phyloP scores from a whole-genome alignment of 2,113 vertebrate genomes.

The Dendropsophus ebraccatus region DNA sequence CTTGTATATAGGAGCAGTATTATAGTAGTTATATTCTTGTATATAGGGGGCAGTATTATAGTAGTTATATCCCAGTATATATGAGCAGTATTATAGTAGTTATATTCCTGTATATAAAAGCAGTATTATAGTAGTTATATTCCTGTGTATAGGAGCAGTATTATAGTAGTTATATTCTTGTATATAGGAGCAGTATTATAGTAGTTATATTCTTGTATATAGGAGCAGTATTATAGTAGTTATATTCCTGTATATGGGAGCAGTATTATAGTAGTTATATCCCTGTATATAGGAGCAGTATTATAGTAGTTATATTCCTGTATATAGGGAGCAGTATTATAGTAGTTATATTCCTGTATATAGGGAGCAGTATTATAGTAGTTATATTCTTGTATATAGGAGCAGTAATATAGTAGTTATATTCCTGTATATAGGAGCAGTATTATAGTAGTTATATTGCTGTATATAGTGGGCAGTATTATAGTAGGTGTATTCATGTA shows the following conservation, averaged over 20 bases:
- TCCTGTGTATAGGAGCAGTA: not conserved
- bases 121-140: too few species aligned
- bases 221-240: not conserved
- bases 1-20: too few species aligned
- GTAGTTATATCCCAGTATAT: not conserved
- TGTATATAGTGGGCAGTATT: too few species aligned
- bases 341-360: constrained; percentile 9
- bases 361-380: not conserved
- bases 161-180: constrained; percentile 6
- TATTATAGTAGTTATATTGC: not conserved
- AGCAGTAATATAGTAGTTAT: not conserved
- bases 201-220: constrained; percentile 2
- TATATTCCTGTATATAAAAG: not conserved
- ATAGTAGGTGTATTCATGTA: not conserved
- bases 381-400: constrained; percentile 10
- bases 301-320: not conserved
- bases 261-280: not conserved
- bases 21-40: too few species aligned
- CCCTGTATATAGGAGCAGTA: not conserved
- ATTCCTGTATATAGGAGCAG: not conserved
- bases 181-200: not conserved
- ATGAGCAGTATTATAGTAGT: not conserved
- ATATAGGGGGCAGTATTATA: not conserved
- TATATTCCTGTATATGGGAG: not conserved
- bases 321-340: not conserved